phyloP scores from a whole-genome alignment of 30 jellyfish, hydroid and myxozoan genomes.

The Turritopsis rubra region DNA sequence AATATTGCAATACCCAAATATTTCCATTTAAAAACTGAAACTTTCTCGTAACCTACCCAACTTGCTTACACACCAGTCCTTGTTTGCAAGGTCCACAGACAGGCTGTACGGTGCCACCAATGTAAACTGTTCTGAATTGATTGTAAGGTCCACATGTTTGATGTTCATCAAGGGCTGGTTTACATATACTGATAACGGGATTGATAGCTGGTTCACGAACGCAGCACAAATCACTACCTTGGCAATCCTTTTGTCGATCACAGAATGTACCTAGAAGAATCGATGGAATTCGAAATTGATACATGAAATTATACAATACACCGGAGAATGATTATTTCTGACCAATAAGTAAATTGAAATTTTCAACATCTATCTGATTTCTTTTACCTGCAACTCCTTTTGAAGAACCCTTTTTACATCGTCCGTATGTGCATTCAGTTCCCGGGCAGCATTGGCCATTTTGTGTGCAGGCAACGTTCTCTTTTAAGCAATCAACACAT shows the following conservation, averaged over 20 bases:
- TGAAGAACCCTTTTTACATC: slow-evolving; percentile 39
- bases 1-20: too few species aligned
- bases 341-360: too few species aligned
- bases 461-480: slow-evolving; percentile 47
- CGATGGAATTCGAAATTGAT: background rate
- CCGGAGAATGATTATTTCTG: background rate
- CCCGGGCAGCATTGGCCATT: slow-evolving; percentile 51
- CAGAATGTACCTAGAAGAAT: slow-evolving; percentile 74
- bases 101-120: slow-evolving; percentile 87
- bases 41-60: slow-evolving; percentile 84
- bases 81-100: slow-evolving; percentile 93
- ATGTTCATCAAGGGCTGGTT: slow-evolving; percentile 84
- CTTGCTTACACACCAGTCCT: slow-evolving; percentile 92
- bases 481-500: slow-evolving; percentile 45
- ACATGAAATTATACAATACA: background rate
- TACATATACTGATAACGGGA: slow-evolving; percentile 84
- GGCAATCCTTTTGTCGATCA: slow-evolving; percentile 89
- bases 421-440: slow-evolving; percentile 43
- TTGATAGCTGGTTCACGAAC: slow-evolving; percentile 93
- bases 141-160: slow-evolving; percentile 88
- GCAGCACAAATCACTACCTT: slow-evolving; percentile 74
- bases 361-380: background rate
- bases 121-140: slow-evolving; percentile 79
- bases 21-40: too few species aligned
- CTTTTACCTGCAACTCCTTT: slow-evolving; percentile 35